A percentile compares a stretch with the other conserved stretches of the same genome.
phyloP scores from a whole-genome alignment of 2,888 invertebrate genomes.

The Neoaliturus tenellus region DNA sequence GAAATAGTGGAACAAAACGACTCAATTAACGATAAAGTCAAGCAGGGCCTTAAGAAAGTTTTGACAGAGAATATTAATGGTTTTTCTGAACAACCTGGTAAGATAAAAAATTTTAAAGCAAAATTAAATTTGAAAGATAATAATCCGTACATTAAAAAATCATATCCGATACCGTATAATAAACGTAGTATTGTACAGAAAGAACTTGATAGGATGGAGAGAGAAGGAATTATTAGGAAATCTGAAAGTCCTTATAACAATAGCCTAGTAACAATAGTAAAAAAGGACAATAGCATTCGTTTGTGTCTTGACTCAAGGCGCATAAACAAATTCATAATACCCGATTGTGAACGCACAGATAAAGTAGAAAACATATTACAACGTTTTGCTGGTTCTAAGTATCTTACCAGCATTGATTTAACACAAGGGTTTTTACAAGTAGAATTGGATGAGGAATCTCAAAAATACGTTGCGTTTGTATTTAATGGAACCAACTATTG shows the following conservation, averaged over 20 bases:
- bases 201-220: background rate
- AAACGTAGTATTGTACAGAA: background rate
- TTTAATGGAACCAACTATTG: background rate
- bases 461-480: conserved; percentile 6
- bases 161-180: background rate
- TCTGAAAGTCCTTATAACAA: background rate
- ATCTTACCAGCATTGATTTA: background rate
- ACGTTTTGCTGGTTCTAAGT: background rate
- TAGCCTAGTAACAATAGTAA: background rate
- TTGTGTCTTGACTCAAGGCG: background rate
- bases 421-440: background rate
- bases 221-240: background rate
- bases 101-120: background rate
- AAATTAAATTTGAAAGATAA: background rate
- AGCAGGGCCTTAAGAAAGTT: background rate
- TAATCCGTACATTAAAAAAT: background rate
- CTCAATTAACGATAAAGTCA: background rate
- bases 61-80: background rate
- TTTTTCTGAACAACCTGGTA: background rate
- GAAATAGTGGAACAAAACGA: background rate
- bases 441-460: background rate
- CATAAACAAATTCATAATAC: background rate
- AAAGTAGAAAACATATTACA: background rate
- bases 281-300: background rate
- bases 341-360: background rate